These are phyloP conservation scores for Trematocara zebra DNA, from an alignment of 2,113 vertebrate species.

Conservation along the genomic window DNA sequence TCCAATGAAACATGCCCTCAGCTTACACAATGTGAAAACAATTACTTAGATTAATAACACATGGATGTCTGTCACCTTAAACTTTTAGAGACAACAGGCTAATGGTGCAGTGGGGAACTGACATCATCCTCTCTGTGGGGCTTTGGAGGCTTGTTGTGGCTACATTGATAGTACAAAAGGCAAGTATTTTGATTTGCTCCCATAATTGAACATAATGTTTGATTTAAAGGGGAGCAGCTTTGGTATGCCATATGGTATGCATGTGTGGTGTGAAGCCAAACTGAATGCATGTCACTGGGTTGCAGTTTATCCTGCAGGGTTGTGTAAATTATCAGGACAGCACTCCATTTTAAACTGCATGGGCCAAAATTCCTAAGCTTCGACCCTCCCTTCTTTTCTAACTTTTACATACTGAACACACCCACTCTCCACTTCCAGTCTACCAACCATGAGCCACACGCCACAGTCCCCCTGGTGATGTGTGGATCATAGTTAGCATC, in stretches of 20 bases:
- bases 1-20: background rate
- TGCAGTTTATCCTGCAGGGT: background rate
- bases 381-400: background rate
- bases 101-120: background rate
- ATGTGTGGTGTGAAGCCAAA: background rate
- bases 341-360: background rate
- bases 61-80: background rate
- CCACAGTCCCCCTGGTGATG: background rate
- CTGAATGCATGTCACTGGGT: background rate
- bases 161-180: background rate
- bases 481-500: background rate
- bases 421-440: background rate
- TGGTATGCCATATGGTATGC: background rate
- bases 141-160: background rate
- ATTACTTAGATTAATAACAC: background rate
- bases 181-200: background rate
- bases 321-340: background rate
- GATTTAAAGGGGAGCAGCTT: background rate
- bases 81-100: background rate
- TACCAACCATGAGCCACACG: background rate
- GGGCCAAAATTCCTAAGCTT: background rate
- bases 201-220: background rate
- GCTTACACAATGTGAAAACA: background rate
- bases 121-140: background rate
- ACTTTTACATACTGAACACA: background rate